A percentile compares a stretch with the other conserved stretches of the same genome.
Evolutionary conservation across 2,113 vertebrate species (phyloP).

Genomic region (Sceloporus tristichus): DNA sequence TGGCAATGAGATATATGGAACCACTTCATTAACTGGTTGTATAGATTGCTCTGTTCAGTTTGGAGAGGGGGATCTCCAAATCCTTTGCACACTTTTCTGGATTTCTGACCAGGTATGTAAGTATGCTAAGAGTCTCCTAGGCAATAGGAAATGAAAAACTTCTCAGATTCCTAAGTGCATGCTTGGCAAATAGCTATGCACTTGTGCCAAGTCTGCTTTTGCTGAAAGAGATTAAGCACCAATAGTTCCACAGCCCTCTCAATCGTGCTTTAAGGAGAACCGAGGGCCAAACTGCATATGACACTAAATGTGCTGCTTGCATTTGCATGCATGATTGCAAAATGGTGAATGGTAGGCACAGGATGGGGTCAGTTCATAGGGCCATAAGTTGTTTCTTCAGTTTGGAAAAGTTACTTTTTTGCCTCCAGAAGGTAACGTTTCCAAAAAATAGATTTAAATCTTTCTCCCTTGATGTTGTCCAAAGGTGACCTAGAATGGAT

Average conservation of each 20-base stretch:
- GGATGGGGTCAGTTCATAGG: not conserved
- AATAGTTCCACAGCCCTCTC: not conserved
- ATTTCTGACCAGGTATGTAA: not conserved
- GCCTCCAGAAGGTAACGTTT: not conserved
- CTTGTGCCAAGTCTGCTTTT: not conserved
- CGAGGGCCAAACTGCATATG: not conserved
- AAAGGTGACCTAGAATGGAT: not conserved
- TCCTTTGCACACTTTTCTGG: not conserved
- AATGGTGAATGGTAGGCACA: not conserved
- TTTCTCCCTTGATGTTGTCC: too few species aligned
- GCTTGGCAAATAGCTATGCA: not conserved
- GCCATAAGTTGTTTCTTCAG: not conserved
- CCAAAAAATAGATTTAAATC: too few species aligned
- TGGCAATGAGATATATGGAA: too few species aligned
- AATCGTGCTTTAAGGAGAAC: not conserved
- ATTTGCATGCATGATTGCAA: not conserved
- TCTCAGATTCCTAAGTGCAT: not conserved
- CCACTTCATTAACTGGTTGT: not conserved
- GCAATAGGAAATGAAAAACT: not conserved
- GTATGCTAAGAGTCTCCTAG: not conserved
- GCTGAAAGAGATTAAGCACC: not conserved
- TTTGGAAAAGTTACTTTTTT: too few species aligned
- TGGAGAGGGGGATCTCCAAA: not conserved
- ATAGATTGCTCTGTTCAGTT: not conserved
- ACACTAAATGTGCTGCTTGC: not conserved